phyloP scores from a whole-genome alignment of 2,113 vertebrate genomes.

The Apeltes quadracus region DNA sequence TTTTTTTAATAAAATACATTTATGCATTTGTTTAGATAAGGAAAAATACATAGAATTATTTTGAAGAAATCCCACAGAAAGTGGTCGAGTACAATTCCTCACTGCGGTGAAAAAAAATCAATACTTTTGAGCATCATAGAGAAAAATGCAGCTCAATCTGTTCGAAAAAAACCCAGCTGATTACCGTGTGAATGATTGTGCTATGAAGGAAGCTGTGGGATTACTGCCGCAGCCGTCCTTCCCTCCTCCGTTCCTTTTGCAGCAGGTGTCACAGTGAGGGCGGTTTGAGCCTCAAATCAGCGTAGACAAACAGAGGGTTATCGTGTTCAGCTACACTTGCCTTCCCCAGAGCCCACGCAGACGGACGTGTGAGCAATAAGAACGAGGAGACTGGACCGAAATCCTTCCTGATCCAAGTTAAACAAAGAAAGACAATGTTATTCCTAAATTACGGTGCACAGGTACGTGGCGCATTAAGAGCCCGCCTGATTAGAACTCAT shows the following conservation, averaged over 20 bases:
- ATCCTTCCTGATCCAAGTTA: conserved; percentile 77
- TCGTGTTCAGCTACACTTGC: conserved; percentile 53
- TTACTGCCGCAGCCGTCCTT: too few relatives aligned
- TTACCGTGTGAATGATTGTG: conserved; percentile 28
- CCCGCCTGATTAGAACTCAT: conserved; percentile 64
- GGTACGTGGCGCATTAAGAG: conserved; percentile 63
- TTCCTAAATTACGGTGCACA: conserved; percentile 67
- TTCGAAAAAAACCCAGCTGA: conserved; percentile 21
- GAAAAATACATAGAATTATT: not conserved
- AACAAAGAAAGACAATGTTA: conserved; percentile 68
- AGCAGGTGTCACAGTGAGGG: conserved; percentile 56
- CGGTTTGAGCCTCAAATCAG: conserved; percentile 62
- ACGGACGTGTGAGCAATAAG: conserved; percentile 54
- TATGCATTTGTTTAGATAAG: not conserved
- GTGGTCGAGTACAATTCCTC: not conserved
- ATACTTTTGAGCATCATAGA: not conserved
- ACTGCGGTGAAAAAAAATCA: not conserved
- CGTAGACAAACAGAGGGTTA: conserved; percentile 62
- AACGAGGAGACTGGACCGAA: conserved; percentile 52
- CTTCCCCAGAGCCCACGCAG: conserved; percentile 45
- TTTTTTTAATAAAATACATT: not conserved
- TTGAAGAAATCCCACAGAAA: not conserved
- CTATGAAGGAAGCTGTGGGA: conserved; percentile 18
- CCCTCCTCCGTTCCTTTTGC: conserved; percentile 28
- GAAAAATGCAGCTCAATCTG: not conserved